phyloP scores from a whole-genome alignment of 1,140 invertebrate species.

The Zophobas atratus region DNA sequence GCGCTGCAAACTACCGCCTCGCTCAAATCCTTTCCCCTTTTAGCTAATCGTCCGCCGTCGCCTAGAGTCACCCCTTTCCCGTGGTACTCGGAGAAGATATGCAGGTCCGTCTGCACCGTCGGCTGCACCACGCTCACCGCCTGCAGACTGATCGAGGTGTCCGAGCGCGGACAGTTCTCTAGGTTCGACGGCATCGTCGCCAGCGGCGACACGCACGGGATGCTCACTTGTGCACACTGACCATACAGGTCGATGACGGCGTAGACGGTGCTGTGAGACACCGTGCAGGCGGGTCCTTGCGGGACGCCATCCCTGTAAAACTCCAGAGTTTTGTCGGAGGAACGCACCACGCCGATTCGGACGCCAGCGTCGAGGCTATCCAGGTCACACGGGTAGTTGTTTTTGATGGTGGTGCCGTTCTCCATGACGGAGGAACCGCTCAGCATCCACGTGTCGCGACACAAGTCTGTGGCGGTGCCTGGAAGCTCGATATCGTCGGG shows the following conservation, averaged over 20 bases:
- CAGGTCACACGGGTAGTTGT: constrained; percentile 88
- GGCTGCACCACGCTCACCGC: constrained; percentile 61
- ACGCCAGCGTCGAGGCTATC: constrained; percentile 84
- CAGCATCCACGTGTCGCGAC: constrained; percentile 93
- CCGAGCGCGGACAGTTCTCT: constrained; percentile 62
- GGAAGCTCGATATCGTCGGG: constrained; percentile 91
- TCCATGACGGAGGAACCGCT: constrained; percentile 88
- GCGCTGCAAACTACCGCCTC: constrained; percentile 84
- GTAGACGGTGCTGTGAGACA: constrained; percentile 87
- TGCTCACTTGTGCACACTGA: constrained; percentile 90
- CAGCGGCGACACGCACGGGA: constrained; percentile 67
- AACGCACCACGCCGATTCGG: constrained; percentile 90
- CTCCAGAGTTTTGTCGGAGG: constrained; percentile 87
- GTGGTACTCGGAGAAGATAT: constrained; percentile 77
- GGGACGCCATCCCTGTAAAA: constrained; percentile 94
- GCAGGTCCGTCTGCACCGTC: constrained; percentile 62
- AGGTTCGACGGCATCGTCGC: constrained; percentile 55
- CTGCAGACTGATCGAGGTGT: constrained; percentile 65
- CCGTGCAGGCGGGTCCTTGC: constrained; percentile 89
- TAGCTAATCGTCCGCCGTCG: constrained; percentile 78
- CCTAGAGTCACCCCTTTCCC: constrained; percentile 82
- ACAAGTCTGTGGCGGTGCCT: constrained; percentile 92
- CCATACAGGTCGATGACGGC: constrained; percentile 97
- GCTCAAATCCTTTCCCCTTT: constrained; percentile 76
- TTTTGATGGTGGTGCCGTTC: constrained; percentile 86